phyloP scores from a whole-genome alignment of 2,113 vertebrate species.

The Catagonus wagneri region DNA sequence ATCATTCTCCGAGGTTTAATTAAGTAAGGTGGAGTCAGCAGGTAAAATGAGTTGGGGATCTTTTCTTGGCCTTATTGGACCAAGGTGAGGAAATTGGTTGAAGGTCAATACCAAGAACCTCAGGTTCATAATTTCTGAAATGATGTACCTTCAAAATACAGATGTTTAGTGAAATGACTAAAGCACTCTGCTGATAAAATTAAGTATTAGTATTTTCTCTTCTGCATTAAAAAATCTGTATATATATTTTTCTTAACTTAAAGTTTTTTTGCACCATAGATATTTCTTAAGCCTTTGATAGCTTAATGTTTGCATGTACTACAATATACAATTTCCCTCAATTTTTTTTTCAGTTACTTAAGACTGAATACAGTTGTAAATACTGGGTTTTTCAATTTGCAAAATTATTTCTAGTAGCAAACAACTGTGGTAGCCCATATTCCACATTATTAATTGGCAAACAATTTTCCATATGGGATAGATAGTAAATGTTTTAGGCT shows the following conservation, averaged over 20 bases:
- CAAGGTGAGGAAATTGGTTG: not conserved
- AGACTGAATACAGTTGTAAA: not conserved
- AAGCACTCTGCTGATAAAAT: slow-evolving; percentile 25
- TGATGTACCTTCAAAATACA: not conserved
- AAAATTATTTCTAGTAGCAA: not conserved
- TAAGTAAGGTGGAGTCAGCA: not conserved
- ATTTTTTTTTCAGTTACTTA: not conserved
- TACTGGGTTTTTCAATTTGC: not conserved
- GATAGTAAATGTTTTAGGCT: not conserved
- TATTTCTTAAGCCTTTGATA: not conserved
- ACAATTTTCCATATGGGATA: not conserved
- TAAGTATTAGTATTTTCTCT: not conserved
- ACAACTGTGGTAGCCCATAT: not conserved
- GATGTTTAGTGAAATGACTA: not conserved
- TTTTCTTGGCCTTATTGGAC: slow-evolving; percentile 11
- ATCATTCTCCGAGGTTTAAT: not conserved
- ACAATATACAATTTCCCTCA: not conserved
- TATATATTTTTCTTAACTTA: not conserved
- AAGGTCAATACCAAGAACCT: not conserved
- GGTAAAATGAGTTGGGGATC: slow-evolving; percentile 20
- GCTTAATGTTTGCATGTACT: not conserved
- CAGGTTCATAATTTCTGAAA: slow-evolving; percentile 45
- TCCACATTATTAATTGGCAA: not conserved
- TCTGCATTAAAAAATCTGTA: not conserved
- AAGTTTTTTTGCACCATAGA: not conserved